Evolutionary conservation across 1,140 invertebrate species (phyloP), one percentile per base, ranked within the genome.

Genomic region (Calliopsis andreniformis): DNA sequence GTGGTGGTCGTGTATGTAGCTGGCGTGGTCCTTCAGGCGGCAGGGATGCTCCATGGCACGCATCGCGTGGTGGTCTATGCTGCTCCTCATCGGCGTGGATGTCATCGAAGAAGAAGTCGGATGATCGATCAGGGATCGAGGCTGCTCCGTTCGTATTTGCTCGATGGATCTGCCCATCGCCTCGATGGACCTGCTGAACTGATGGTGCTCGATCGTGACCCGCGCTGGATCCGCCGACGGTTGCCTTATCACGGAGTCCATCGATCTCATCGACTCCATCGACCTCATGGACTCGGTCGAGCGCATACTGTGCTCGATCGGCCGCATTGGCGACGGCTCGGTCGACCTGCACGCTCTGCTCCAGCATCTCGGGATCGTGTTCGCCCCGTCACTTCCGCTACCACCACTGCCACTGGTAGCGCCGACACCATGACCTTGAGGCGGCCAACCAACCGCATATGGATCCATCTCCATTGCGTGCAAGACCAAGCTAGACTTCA

Each of bases 211-310:
- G 35, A 85, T 28, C 28, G 80, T 53, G 10, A 67, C 12, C 0
- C 82, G 78, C 68, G 83, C 78, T 14, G 83, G 62, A 55, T 86
- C 86, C n/a, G 73, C 75, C 18, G 78, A 67, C 25, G 83, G 79
- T 39, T 88, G 88, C 25, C 88, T 78, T 39, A 88, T 83, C 63
- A 88, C 83, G 16, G 90, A 90, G 75, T 91, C 90, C 67, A 87
- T 86, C n/a, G 91, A 91, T 69, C 91, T 85, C 89, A 90, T 89
- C 28, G 91, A 91, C 70, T 91, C 91, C 88, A 91, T 91, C 59
- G 91, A 92, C 71, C 91, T 87, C 87, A 92, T 88, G 51, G 87
- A 58, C 66, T 92, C 91, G 55, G 87, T 86, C n/a, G 89, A 88
- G 28, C 91, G 86, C 88, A 91, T 89, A 42, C 80, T 82, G 72